A percentile compares a stretch with the other conserved stretches of the same genome.
phyloP scores from a whole-genome alignment of 2,113 vertebrate species.

The Rhynchomys soricoides region DNA sequence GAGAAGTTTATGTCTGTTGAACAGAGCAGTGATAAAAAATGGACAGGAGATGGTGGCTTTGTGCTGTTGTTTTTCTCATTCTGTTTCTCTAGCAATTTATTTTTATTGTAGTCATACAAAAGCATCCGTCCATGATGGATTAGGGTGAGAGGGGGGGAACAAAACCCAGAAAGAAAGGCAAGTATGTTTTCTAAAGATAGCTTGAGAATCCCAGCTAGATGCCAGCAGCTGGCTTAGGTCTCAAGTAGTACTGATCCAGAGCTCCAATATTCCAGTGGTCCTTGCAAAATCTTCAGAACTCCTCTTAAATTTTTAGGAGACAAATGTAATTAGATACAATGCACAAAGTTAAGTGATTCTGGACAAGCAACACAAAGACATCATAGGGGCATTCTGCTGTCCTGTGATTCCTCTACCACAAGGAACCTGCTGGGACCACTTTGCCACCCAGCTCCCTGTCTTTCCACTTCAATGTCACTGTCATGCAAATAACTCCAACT shows the following conservation, averaged over 20 bases:
- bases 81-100: slow-evolving; percentile 10
- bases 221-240: background rate
- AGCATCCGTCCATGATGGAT: background rate
- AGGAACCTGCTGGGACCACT: background rate
- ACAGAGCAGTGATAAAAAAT: background rate
- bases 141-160: background rate
- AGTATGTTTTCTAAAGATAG: background rate
- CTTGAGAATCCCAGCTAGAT: background rate
- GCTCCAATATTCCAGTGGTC: fast-evolving
- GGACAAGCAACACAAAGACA: background rate
- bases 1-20: slow-evolving; percentile 28
- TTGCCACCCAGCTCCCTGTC: background rate
- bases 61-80: background rate
- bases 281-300: background rate
- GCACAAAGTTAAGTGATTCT: background rate
- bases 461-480: background rate
- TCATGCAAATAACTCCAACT: background rate
- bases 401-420: background rate
- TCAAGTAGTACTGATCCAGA: background rate
- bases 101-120: slow-evolving; percentile 29
- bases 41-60: background rate
- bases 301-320: background rate
- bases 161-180: background rate
- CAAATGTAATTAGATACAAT: background rate
- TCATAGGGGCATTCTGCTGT: background rate